Conservation (phyloP, 1,140 invertebrate genomes). For the Xylocopa sonorina region DNA sequence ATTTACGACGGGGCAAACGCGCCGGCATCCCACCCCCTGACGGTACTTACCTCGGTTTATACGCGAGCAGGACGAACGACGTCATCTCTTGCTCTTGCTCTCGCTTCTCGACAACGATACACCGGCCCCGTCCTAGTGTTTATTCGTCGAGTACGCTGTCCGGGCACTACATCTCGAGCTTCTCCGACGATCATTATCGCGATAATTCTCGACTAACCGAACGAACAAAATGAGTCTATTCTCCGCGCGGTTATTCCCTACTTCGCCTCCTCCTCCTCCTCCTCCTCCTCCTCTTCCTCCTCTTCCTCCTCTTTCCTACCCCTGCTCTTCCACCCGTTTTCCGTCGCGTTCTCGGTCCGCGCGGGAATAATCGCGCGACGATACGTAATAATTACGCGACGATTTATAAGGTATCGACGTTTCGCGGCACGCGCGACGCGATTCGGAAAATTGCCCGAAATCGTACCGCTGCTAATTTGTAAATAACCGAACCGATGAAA, state of each 20-base stretch:
- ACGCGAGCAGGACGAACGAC: constrained; percentile 61
- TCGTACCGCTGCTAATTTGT: constrained; percentile 31
- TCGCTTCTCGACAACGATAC: constrained; percentile 14
- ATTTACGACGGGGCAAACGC: constrained; percentile 67
- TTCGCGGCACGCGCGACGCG: constrained; percentile 25
- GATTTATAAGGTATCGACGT: constrained; percentile 45
- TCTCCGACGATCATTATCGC: constrained; percentile 31
- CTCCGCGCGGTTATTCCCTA: neutral
- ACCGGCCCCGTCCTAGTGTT: constrained; percentile 23
- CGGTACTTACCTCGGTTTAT: constrained; percentile 60
- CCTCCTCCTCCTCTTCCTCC: neutral
- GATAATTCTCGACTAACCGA: constrained; percentile 37
- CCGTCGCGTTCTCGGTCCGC: neutral
- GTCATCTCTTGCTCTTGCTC: constrained; percentile 42
- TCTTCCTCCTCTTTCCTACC: neutral
- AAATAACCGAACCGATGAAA: constrained; percentile 12
- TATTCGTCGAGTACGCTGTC: neutral
- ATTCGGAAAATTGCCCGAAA: constrained; percentile 40
- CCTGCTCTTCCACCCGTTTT: neutral
- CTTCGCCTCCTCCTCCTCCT: too few relatives aligned
- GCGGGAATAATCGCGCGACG: constrained; percentile 40
- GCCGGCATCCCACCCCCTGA: constrained; percentile 5
- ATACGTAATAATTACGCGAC: constrained; percentile 41
- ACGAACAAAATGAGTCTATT: constrained; percentile 29
- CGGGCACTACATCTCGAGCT: constrained; percentile 15